A percentile compares a stretch with the other conserved stretches of the same genome.
These are phyloP conservation scores for Chrysemys picta DNA, from an alignment of 2,113 vertebrate species.

Conservation along the genomic window DNA sequence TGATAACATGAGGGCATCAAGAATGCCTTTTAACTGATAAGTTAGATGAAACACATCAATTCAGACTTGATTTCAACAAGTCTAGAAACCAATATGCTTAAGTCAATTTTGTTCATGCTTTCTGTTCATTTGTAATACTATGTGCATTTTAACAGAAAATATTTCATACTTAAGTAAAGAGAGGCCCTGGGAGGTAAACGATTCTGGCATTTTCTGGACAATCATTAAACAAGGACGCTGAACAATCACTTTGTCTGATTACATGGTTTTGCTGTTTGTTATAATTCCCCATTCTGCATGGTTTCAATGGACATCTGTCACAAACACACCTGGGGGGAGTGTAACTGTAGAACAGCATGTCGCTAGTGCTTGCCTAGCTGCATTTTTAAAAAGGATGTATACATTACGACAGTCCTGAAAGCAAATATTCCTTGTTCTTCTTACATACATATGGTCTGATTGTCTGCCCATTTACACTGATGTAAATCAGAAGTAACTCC, in stretches of 20 bases:
- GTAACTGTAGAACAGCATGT: accelerated
- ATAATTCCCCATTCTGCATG: not conserved
- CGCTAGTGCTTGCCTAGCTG: not conserved
- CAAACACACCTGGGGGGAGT: not conserved
- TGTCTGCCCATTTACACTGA: not conserved
- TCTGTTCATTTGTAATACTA: constrained; percentile 72
- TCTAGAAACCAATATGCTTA: constrained; percentile 63
- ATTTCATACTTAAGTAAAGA: constrained; percentile 46
- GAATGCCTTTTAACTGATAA: constrained; percentile 81
- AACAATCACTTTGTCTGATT: not conserved
- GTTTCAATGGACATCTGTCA: not conserved
- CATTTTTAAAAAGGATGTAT: not conserved
- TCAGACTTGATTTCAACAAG: constrained; percentile 68
- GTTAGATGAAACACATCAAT: constrained; percentile 83
- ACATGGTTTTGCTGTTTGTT: not conserved
- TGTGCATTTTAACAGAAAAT: constrained; percentile 63
- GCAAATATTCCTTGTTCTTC: not conserved
- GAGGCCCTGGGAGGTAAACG: constrained; percentile 53
- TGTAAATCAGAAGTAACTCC: not conserved
- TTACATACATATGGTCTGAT: accelerated
- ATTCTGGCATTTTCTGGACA: constrained; percentile 53
- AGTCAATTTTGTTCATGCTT: constrained; percentile 76
- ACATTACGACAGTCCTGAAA: not conserved
- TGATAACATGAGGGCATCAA: constrained; percentile 69
- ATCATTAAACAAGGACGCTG: constrained; percentile 32